A percentile compares a stretch with the other conserved stretches of the same genome.
Evolutionary conservation across 2,888 invertebrate genomes (phyloP).

Genomic region (Vandiemenella viatica): DNA sequence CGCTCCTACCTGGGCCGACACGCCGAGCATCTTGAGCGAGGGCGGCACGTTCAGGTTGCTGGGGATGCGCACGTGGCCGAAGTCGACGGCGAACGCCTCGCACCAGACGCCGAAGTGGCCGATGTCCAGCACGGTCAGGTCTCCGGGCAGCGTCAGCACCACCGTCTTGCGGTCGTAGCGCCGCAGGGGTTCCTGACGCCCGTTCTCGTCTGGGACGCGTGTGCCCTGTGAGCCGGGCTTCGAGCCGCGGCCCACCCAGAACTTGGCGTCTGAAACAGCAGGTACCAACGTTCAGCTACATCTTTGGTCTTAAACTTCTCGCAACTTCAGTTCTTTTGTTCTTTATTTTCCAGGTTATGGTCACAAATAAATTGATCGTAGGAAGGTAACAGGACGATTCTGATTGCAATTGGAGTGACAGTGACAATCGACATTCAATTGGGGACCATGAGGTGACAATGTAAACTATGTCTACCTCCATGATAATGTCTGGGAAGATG

Average conservation of each 20-base stretch:
- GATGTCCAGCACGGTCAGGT: conserved; percentile 80
- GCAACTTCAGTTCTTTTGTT: no score
- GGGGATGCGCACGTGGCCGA: conserved; percentile 71
- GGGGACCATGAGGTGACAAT: no score
- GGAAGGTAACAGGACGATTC: no score
- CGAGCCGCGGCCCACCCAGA: conserved; percentile 77
- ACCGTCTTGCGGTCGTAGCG: conserved; percentile 76
- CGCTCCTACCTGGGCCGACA: conserved; percentile 75
- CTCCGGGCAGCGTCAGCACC: conserved; percentile 75
- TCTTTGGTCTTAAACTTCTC: no score
- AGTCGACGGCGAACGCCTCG: conserved; percentile 83
- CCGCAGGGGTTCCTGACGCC: conserved; percentile 61
- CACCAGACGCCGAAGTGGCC: conserved; percentile 90
- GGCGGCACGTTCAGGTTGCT: conserved; percentile 69
- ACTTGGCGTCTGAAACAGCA: conserved; percentile 63
- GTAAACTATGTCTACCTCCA: no score
- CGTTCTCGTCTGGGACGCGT: conserved; percentile 82
- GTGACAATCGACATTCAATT: no score
- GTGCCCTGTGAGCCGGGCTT: conserved; percentile 70
- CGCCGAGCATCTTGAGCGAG: conserved; percentile 81
- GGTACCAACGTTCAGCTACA: neutral
- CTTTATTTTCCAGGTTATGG: neutral
- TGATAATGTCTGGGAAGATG: no score
- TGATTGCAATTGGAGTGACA: no score
- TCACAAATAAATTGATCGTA: neutral